phyloP scores from a whole-genome alignment of 1,140 invertebrate species.

The Drosophila arizonae region DNA sequence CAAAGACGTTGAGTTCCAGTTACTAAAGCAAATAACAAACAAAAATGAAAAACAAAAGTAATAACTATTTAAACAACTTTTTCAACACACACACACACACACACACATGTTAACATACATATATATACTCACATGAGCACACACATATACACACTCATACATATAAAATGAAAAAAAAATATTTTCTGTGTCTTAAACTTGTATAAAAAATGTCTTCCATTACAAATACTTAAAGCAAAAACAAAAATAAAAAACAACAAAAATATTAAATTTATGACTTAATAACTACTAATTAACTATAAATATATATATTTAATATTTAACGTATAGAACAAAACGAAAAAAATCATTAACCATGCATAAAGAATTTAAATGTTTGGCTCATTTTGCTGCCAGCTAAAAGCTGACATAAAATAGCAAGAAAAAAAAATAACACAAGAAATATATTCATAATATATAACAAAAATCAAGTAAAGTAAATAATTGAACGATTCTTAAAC shows the following conservation, averaged over 20 bases:
- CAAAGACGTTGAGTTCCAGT: conserved; percentile 38
- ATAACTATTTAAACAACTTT: conserved; percentile 47
- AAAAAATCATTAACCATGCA: conserved; percentile 57
- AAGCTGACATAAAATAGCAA: conserved; percentile 42
- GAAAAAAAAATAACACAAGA: conserved; percentile 5
- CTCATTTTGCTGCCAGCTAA: conserved; percentile 48
- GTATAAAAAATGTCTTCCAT: conserved; percentile 83
- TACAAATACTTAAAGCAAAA: conserved; percentile 76
- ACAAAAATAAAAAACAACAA: conserved; percentile 40
- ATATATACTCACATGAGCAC: conserved; percentile 27
- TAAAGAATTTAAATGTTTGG: conserved; percentile 53
- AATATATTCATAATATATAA: conserved; percentile 9
- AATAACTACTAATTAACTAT: conserved; percentile 73
- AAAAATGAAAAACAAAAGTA: conserved; percentile 14
- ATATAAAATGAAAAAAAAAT: conserved; percentile 68
- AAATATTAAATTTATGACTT: conserved; percentile 52
- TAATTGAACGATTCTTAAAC: conserved; percentile 44
- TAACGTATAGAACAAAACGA: conserved; percentile 42
- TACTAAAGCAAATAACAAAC: conserved; percentile 41
- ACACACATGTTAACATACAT: conserved; percentile 12
- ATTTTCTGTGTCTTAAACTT: conserved; percentile 83
- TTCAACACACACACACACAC: conserved; percentile 25
- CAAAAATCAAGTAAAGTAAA: background rate
- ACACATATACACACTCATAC: conserved; percentile 39
- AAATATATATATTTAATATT: conserved; percentile 62